phyloP scores from a whole-genome alignment of 2,797 vertebrate species.

The Danionella dracula region DNA sequence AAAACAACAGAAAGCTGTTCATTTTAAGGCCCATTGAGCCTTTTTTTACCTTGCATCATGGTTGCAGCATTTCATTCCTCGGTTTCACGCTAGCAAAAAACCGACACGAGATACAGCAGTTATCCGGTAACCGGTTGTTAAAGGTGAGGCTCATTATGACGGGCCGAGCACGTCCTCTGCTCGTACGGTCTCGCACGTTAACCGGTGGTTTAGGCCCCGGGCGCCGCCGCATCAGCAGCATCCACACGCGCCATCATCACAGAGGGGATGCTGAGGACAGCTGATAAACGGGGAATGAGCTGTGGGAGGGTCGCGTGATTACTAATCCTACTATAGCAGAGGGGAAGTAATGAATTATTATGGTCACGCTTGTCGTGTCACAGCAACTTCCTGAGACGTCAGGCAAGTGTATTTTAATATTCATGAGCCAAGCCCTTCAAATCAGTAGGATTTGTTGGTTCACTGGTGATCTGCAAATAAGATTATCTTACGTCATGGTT shows the following conservation, averaged over 20 bases:
- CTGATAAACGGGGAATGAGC: slow-evolving; percentile 29
- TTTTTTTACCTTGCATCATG: slow-evolving; percentile 77
- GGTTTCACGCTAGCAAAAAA: slow-evolving; percentile 43
- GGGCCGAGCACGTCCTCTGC: not conserved
- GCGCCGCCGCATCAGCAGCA: slow-evolving; percentile 49
- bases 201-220: slow-evolving; percentile 57
- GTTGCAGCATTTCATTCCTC: slow-evolving; percentile 75
- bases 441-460: not conserved
- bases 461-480: not conserved
- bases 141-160: slow-evolving; percentile 33
- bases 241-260: slow-evolving; percentile 63
- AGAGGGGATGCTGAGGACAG: slow-evolving; percentile 66
- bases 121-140: slow-evolving; percentile 15
- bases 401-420: not conserved
- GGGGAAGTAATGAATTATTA: not conserved
- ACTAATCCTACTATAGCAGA: slow-evolving; percentile 2
- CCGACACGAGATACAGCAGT: slow-evolving; percentile 46
- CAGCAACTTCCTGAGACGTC: not conserved
- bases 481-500: not conserved
- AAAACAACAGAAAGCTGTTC: not conserved
- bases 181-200: slow-evolving; percentile 24
- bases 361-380: not conserved
- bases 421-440: not conserved
- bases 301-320: slow-evolving; percentile 22
- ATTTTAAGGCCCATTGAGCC: not conserved